Base-by-base conservation (phyloP, 2,113 vertebrate genomes). In the Peromyscus polionotus region DNA sequence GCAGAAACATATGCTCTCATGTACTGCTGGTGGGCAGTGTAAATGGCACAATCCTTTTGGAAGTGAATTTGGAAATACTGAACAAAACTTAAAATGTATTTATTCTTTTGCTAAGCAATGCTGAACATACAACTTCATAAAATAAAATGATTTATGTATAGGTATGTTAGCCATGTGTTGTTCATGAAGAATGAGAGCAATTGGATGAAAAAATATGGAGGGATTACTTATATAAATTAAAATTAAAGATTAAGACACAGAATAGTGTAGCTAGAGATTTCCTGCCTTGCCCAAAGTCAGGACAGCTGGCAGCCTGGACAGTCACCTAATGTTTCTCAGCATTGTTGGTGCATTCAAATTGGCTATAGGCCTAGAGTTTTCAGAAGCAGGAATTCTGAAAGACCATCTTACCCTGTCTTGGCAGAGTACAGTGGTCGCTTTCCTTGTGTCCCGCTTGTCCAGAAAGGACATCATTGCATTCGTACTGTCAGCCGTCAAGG, bases 81-180 rank as follows among this genome's bases (percentile, higher is more conserved):
- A 88, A 42, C 65, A 22, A 51, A 93, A 93, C 90, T 87, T 90
- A 93, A 93, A 67, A 63, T 70, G 63, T 65, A 65, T 83, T 86
- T 89, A 83, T 76, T 88, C 63, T 65, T 91, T 93, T 77, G 75
- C 75, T 72, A 81, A 93, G 54, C 61, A 85, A 19, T 93, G 68
- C 54, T 61, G 13, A 95, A 88, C 57, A 84, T 42, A 88, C 3
- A n/a, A 7, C 4, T 61, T n/a, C 76, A 83, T 11, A 79, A 85
- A 84, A 57, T 83, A 73, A 94, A 90, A 67, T 11, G 39, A 20
- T 81, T 42, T 39, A 12, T 42, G 11, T 61, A 19, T 76, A 61
- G 57, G 33, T 70, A 48, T 65, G 80, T 65, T 94, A 70, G 9
- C 86, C 57, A 70, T 39, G 2, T 22, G 73, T 70, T 84, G 87